These are phyloP conservation scores for Riptortus pedestris DNA, from an alignment of 1,140 invertebrate genomes.

Conservation along the genomic window DNA sequence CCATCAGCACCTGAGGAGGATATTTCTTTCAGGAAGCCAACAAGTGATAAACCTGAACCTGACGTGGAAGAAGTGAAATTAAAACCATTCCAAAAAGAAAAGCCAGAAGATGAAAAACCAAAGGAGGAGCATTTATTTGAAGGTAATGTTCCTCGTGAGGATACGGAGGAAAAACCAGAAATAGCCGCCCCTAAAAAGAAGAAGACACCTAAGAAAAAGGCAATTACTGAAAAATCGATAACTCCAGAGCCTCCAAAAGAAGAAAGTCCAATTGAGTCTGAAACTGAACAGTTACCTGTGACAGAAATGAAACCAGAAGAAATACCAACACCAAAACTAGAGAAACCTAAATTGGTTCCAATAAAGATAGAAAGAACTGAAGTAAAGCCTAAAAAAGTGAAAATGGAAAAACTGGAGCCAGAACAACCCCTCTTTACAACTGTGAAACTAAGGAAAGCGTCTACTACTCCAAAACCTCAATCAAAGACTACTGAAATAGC, in stretches of 20 bases:
- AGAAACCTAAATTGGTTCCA: too few relatives aligned
- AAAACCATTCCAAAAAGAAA: slow-evolving; percentile 35
- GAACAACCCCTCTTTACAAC: slow-evolving; percentile 46
- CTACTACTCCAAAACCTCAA: slow-evolving; percentile 40
- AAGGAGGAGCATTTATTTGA: slow-evolving; percentile 31
- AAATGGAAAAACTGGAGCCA: slow-evolving; percentile 36
- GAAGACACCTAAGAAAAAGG: slow-evolving; percentile 32
- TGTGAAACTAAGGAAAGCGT: slow-evolving; percentile 52
- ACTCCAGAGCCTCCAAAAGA: slow-evolving; percentile 33
- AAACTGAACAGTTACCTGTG: slow-evolving; percentile 33
- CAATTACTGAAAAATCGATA: not conserved
- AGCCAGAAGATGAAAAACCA: slow-evolving; percentile 34
- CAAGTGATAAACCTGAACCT: slow-evolving; percentile 21
- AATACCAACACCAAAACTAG: slow-evolving; percentile 39
- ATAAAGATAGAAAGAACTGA: too few relatives aligned
- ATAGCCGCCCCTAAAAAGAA: not conserved
- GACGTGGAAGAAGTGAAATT: slow-evolving; percentile 31
- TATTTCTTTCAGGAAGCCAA: slow-evolving; percentile 30
- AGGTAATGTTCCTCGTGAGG: not conserved
- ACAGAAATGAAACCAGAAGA: slow-evolving; percentile 36
- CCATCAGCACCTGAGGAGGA: slow-evolving; percentile 22
- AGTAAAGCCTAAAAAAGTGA: slow-evolving; percentile 40
- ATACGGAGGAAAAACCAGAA: not conserved
- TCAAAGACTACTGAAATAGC: slow-evolving; percentile 41
- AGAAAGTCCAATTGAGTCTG: slow-evolving; percentile 36